Percentiles rank a stretch among this genome's conserved stretches.
These are phyloP conservation scores for Clusia tigrina DNA, from an alignment of 2,888 invertebrate species.

Conservation along the genomic window DNA sequence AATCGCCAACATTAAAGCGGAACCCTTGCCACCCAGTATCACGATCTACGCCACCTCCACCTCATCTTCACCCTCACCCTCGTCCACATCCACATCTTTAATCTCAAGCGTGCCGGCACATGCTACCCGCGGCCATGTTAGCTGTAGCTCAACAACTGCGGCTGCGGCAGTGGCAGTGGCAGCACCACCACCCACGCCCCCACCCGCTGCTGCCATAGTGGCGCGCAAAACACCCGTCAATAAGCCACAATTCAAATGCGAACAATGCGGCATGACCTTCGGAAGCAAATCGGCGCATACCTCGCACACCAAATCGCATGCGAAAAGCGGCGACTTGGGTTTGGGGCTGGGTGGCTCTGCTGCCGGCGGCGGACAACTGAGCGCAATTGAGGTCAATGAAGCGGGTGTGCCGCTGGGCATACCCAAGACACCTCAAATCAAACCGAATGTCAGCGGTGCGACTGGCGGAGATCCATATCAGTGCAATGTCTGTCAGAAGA, in stretches of 20 bases:
- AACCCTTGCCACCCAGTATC: constrained; percentile 28
- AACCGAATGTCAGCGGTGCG: constrained; percentile 50
- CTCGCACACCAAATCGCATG: constrained; percentile 74
- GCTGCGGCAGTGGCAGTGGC: constrained; percentile 17
- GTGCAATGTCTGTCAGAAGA: constrained; percentile 89
- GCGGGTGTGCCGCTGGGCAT: constrained; percentile 49
- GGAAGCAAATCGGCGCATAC: constrained; percentile 79
- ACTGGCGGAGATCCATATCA: constrained; percentile 77
- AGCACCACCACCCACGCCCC: constrained; percentile 1
- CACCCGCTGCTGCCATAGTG: constrained; percentile 19
- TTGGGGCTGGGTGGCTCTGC: constrained; percentile 41
- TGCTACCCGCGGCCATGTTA: constrained; percentile 23
- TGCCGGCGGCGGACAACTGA: neutral
- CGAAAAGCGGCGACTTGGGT: constrained; percentile 59
- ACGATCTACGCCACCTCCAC: constrained; percentile 23
- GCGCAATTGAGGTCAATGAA: constrained; percentile 45
- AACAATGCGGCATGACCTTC: constrained; percentile 78
- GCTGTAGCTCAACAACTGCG: constrained; percentile 35
- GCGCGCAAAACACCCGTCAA: constrained; percentile 44
- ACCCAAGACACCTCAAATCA: constrained; percentile 60
- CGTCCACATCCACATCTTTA: constrained; percentile 16
- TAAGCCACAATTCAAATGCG: constrained; percentile 71
- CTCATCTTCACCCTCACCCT: no score
- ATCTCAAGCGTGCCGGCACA: constrained; percentile 29
- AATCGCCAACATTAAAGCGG: constrained; percentile 36